These are phyloP conservation scores for Strigops habroptila DNA, from an alignment of 2,113 vertebrate genomes.

Conservation along the genomic window DNA sequence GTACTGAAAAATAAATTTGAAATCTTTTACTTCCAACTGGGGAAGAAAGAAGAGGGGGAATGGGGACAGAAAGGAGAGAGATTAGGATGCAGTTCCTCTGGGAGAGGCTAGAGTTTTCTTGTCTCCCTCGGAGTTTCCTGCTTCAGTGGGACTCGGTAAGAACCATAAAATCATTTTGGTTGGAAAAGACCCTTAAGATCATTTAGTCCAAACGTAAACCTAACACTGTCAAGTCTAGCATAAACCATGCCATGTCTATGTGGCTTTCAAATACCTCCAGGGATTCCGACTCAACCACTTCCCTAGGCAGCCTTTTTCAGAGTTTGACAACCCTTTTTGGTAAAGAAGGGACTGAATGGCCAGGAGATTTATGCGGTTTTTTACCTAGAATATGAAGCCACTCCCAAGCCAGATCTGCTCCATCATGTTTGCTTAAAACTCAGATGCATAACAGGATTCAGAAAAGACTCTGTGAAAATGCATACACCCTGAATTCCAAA, in stretches of 20 bases:
- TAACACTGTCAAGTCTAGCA: background rate
- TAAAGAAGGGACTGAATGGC: background rate
- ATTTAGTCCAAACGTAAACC: background rate
- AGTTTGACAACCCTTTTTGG: rapidly evolving
- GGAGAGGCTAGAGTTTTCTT: background rate
- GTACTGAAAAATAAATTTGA: background rate
- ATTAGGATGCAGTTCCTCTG: background rate
- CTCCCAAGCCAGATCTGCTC: background rate
- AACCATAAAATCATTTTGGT: background rate
- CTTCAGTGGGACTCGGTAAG: background rate
- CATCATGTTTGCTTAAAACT: background rate
- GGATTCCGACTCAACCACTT: background rate
- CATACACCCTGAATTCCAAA: background rate
- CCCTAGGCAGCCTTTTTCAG: background rate
- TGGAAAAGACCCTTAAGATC: background rate
- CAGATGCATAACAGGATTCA: background rate
- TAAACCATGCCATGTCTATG: background rate
- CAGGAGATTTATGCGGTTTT: background rate
- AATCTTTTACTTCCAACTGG: background rate
- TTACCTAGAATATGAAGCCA: background rate
- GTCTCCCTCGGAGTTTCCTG: background rate
- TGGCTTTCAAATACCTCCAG: rapidly evolving
- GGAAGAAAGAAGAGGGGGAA: background rate
- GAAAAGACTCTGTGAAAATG: background rate
- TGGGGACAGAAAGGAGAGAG: background rate